phyloP scores from a whole-genome alignment of 2,888 invertebrate species.

The Galerucella pusilla region DNA sequence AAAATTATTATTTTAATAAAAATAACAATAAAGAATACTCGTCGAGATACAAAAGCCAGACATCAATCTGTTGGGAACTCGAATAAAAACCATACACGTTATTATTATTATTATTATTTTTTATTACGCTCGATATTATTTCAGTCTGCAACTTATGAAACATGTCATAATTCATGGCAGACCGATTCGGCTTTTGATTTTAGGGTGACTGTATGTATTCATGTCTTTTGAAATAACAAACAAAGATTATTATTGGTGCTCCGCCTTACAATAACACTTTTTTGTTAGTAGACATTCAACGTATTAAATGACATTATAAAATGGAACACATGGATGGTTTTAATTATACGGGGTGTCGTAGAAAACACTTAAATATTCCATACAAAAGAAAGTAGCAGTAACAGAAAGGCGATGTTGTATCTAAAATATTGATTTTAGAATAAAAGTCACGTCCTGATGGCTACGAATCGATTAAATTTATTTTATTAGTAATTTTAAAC shows the following conservation, averaged over 20 bases:
- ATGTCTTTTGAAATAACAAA: conserved; percentile 22
- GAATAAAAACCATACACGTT: conserved; percentile 18
- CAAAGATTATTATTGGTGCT: conserved; percentile 19
- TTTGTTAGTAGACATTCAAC: conserved; percentile 3
- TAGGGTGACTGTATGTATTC: conserved; percentile 16
- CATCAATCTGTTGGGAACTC: conserved; percentile 15
- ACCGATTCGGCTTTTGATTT: conserved; percentile 13
- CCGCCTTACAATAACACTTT: conserved; percentile 12
- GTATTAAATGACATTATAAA: not conserved
- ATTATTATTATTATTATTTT: conserved; percentile 16
- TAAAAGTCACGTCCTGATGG: not conserved
- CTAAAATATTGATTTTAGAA: not conserved
- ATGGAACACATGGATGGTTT: conserved; percentile 5
- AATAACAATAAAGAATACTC: conserved; percentile 12
- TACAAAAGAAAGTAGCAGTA: no score
- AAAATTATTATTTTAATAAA: conserved; percentile 20
- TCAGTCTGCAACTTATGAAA: conserved; percentile 22
- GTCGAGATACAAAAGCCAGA: conserved; percentile 18
- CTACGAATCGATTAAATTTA: not conserved
- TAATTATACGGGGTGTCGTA: not conserved
- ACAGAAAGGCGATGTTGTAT: no score
- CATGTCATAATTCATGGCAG: conserved; percentile 21
- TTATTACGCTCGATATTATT: conserved; percentile 21
- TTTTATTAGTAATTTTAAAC: not conserved
- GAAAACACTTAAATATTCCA: not conserved